phyloP scores from a whole-genome alignment of 2,888 invertebrate genomes.

The Chloroclystis v-ata region DNA sequence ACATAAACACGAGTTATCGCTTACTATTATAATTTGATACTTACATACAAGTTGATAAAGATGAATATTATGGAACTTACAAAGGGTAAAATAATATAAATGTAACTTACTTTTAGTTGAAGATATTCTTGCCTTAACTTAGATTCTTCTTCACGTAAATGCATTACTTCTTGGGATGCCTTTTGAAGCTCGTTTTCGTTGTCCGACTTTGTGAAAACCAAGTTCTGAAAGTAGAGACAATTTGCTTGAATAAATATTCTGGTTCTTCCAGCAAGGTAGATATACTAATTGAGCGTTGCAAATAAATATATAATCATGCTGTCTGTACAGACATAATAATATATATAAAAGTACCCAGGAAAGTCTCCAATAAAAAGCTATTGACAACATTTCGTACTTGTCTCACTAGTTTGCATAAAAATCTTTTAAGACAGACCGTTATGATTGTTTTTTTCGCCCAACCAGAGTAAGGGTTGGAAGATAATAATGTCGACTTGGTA shows the following conservation, averaged over 20 bases:
- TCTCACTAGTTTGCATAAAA: too few species aligned
- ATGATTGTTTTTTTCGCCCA: too few species aligned
- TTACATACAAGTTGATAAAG: too few species aligned
- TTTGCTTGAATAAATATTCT: constrained; percentile 38
- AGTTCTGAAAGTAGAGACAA: constrained; percentile 50
- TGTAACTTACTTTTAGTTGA: constrained; percentile 84
- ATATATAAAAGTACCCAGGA: too few species aligned
- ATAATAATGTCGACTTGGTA: too few species aligned
- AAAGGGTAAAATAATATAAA: constrained; percentile 20
- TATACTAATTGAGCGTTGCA: constrained; percentile 3
- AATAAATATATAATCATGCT: constrained; percentile 36
- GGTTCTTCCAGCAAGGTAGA: not conserved
- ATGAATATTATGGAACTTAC: too few species aligned
- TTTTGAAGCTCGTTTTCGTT: constrained; percentile 78
- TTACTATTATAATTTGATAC: too few species aligned
- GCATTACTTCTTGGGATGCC: constrained; percentile 85
- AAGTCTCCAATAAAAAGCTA: too few species aligned
- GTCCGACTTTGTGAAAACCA: constrained; percentile 59
- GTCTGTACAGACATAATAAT: constrained; percentile 8
- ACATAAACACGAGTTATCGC: too few species aligned
- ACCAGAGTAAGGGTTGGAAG: too few species aligned
- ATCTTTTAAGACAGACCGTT: too few species aligned
- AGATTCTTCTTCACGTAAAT: constrained; percentile 87
- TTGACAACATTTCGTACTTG: too few species aligned
- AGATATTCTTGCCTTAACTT: constrained; percentile 90